A percentile compares a stretch with the other conserved stretches of the same genome.
Evolutionary conservation across 2,113 vertebrate genomes (phyloP).

Genomic region (Bujurquina vittata): DNA sequence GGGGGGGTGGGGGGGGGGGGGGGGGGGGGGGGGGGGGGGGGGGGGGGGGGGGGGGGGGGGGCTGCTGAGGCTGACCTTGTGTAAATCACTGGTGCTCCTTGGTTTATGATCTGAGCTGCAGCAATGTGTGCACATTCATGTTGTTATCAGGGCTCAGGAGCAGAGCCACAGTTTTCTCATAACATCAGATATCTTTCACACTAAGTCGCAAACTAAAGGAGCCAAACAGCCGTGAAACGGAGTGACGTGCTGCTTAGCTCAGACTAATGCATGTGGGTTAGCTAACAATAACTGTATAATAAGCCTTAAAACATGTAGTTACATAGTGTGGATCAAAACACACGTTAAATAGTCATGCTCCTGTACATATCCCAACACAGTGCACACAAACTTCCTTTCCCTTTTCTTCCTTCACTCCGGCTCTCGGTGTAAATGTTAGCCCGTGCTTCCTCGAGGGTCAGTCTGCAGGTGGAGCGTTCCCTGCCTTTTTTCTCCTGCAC

Average conservation of each 20-base stretch:
- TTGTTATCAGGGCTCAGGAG: conserved; percentile 18
- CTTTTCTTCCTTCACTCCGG: accelerated
- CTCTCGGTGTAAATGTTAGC: neutral
- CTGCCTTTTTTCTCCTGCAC: neutral
- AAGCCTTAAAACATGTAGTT: neutral
- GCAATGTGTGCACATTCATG: neutral
- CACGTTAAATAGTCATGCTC: too few relatives aligned
- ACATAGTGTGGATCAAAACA: too few relatives aligned
- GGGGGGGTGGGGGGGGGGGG: too few relatives aligned
- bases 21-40: too few relatives aligned
- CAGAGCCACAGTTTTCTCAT: neutral
- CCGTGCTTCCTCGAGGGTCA: neutral
- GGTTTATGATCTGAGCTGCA: conserved; percentile 15
- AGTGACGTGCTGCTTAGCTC: neutral
- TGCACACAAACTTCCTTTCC: neutral
- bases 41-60: too few relatives aligned
- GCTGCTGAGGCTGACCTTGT: conserved; percentile 43
- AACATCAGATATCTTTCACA: neutral
- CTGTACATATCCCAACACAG: neutral
- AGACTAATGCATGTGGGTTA: conserved; percentile 8
- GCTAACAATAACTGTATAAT: neutral
- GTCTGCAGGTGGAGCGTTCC: neutral
- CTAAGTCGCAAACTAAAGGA: neutral
- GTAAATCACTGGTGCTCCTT: conserved; percentile 29
- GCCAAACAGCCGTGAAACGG: conserved; percentile 1